Evolutionary conservation across 2,888 invertebrate species (phyloP), one percentile per base, ranked within the genome.

Genomic region (Andrena flavipes): DNA sequence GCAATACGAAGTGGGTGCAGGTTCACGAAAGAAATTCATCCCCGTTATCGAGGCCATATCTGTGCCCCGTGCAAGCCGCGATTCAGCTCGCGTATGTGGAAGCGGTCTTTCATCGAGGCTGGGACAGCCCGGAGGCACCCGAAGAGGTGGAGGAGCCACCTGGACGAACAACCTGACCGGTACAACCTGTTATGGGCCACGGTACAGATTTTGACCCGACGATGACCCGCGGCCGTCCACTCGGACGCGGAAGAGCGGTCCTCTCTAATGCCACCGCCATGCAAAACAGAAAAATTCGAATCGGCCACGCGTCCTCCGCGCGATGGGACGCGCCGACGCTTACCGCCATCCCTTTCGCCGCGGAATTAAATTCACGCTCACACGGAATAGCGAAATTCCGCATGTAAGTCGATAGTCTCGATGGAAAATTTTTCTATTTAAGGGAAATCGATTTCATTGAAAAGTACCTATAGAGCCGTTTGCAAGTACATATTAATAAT

Each of bases 121-220:
- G 81, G 81, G 69, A 62, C 26, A 74, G 73, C 51, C 51, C 69
- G 23, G 73, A 68, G 72, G 76, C 82, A 68, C 62, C 67, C 70
- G 75, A 77, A 67, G 56, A 56, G 71, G 69, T 16, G 77, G 62
- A 70, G 42, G 56, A 70, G 42, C 79, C 90, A 90, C 88, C 89
- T 88, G 91, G 87, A 89, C 77, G 72, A 85, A 79, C 81, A 82
- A 90, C 88, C 86, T 87, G 88, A 87, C 91, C 85, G 87, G 90
- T 87, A 91, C 91, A 91, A 92, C 92, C 91, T 92, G 92, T 92
- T 92, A 91, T 89, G 87, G 82, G 87, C 88, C 76, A 84, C 84
- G 89, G 83, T 86, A 90, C 88, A 90, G 92, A 92, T 92, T 91
- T 84, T 90, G 90, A 92, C 92, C 92, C 84, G 75, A 84, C 82